A percentile compares a stretch with the other conserved stretches of the same genome.
These are phyloP conservation scores for Apotomis turbidana DNA, from an alignment of 2,888 invertebrate species.

Conservation along the genomic window DNA sequence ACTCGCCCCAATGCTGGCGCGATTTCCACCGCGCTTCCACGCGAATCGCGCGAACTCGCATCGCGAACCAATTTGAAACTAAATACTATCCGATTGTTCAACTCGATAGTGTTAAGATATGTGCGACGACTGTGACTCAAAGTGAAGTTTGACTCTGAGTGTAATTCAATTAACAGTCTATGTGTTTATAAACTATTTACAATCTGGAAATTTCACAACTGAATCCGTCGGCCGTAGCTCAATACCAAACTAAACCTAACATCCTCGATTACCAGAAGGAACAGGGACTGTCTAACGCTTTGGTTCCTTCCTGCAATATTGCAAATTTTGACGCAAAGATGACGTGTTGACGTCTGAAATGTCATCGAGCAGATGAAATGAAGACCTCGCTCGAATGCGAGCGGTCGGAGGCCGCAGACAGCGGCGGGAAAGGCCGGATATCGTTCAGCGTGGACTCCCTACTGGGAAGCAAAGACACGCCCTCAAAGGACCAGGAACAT, in stretches of 20 bases:
- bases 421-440: slow-evolving; percentile 85
- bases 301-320: slow-evolving; percentile 30
- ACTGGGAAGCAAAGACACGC: slow-evolving; percentile 72
- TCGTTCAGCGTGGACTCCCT: slow-evolving; percentile 90
- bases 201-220: slow-evolving; percentile 43
- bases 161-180: slow-evolving; percentile 53
- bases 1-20: slow-evolving; percentile 79
- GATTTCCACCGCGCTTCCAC: slow-evolving; percentile 80
- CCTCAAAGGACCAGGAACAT: slow-evolving; percentile 59
- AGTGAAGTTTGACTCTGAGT: slow-evolving; percentile 45
- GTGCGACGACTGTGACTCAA: slow-evolving; percentile 57
- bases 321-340: slow-evolving; percentile 44
- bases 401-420: slow-evolving; percentile 77
- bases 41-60: slow-evolving; percentile 69
- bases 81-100: slow-evolving; percentile 33
- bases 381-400: slow-evolving; percentile 82
- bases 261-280: slow-evolving; percentile 7
- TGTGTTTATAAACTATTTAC: slow-evolving; percentile 43
- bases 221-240: slow-evolving; percentile 13
- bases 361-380: slow-evolving; percentile 78
- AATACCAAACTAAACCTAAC: not conserved
- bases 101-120: slow-evolving; percentile 49
- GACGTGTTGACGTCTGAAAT: slow-evolving; percentile 58
- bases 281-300: not conserved
- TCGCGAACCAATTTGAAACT: slow-evolving; percentile 47